Conservation (phyloP, 2,113 vertebrate species). For the Egretta garzetta region DNA sequence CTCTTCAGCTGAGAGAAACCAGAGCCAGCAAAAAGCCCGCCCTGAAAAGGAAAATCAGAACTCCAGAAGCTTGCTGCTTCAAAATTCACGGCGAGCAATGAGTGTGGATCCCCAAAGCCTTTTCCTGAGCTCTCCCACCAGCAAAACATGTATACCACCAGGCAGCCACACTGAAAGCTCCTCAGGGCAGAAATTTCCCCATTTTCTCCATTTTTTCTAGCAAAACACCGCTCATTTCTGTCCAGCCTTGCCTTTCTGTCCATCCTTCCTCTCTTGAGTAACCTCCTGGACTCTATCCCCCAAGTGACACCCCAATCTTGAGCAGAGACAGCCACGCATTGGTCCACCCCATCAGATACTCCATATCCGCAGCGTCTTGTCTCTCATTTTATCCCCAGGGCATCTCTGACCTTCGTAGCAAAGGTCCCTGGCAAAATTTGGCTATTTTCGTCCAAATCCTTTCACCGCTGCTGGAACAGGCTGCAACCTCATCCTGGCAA, state of each 20-base stretch:
- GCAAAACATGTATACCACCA: background rate
- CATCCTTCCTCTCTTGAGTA: background rate
- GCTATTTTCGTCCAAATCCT: background rate
- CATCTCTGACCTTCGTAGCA: background rate
- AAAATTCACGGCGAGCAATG: accelerated
- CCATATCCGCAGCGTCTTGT: accelerated
- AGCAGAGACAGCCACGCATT: background rate
- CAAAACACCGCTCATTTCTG: background rate
- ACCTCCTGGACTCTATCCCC: background rate
- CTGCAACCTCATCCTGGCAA: background rate
- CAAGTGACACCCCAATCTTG: accelerated
- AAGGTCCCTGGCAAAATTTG: background rate
- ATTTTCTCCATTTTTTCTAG: background rate
- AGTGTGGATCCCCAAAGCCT: background rate
- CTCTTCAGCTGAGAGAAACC: background rate
- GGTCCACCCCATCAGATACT: accelerated
- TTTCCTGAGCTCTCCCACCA: background rate
- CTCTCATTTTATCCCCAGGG: background rate
- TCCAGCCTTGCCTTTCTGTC: background rate
- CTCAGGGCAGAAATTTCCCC: background rate
- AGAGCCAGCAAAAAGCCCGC: background rate
- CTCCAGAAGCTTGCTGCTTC: background rate
- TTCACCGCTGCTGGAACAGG: background rate
- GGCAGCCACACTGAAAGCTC: background rate
- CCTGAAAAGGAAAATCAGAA: background rate